A percentile compares a stretch with the other conserved stretches of the same genome.
Evolutionary conservation across 1,140 invertebrate species (phyloP).

Genomic region (Colletes latitarsis): DNA sequence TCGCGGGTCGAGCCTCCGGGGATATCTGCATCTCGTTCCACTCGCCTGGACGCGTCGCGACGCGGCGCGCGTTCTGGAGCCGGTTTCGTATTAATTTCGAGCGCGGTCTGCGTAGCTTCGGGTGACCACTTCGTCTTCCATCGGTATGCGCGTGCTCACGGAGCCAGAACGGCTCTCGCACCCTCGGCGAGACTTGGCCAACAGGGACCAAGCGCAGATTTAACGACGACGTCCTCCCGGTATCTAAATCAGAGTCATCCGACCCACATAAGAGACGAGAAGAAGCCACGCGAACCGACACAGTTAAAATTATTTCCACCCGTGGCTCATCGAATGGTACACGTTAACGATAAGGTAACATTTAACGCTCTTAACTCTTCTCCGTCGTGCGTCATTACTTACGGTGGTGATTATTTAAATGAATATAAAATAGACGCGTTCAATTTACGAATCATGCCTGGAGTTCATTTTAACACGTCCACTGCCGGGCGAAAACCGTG

Average conservation of each 20-base stretch:
- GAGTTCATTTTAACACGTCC: too few species aligned
- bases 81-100: slow-evolving; percentile 72
- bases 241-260: slow-evolving; percentile 34
- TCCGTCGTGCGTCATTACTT: too few species aligned
- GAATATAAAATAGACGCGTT: too few species aligned
- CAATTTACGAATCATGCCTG: too few species aligned
- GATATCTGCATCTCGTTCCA: slow-evolving; percentile 53
- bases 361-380: too few species aligned
- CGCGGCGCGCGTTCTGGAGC: slow-evolving; percentile 54
- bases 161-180: slow-evolving; percentile 40
- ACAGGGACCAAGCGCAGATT: slow-evolving; percentile 3
- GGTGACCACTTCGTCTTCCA: slow-evolving; percentile 58
- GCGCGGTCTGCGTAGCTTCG: slow-evolving; percentile 53
- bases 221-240: slow-evolving; percentile 26
- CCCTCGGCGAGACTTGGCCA: slow-evolving; percentile 34
- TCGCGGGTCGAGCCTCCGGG: slow-evolving; percentile 22
- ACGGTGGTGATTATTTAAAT: too few species aligned
- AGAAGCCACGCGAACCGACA: too few species aligned
- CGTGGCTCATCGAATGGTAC: too few species aligned
- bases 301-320: too few species aligned
- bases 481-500: too few species aligned
- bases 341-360: too few species aligned
- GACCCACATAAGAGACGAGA: too few species aligned
- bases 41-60: slow-evolving; percentile 28
- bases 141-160: slow-evolving; percentile 13